phyloP scores from a whole-genome alignment of 2,888 invertebrate genomes.

The Poecilobothrus nobilitatus region DNA sequence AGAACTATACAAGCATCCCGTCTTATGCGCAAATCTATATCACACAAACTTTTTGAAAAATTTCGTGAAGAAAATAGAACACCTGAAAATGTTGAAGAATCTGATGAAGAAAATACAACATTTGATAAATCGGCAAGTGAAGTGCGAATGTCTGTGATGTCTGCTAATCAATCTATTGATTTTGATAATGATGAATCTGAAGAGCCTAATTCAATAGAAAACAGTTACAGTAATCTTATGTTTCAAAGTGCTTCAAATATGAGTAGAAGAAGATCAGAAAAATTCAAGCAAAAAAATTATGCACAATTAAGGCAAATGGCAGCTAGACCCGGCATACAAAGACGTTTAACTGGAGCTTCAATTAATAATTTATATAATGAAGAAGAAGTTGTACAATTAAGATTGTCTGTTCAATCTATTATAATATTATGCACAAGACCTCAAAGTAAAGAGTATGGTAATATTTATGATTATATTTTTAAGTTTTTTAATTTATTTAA shows the following conservation, averaged over 20 bases:
- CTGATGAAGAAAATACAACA: no score
- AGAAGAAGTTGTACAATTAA: slow-evolving; percentile 30
- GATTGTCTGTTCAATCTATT: slow-evolving; percentile 56
- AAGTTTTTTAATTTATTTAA: background rate
- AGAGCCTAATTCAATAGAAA: no score
- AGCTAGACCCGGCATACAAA: background rate
- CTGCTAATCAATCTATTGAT: no score
- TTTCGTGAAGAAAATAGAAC: no score
- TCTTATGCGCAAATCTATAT: no score
- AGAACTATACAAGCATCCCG: background rate
- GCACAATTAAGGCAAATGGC: background rate
- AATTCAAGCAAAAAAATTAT: background rate
- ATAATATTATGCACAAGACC: slow-evolving; percentile 57
- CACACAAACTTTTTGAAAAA: no score
- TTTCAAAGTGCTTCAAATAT: background rate
- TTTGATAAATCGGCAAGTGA: no score
- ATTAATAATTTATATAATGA: background rate
- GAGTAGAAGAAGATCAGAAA: background rate
- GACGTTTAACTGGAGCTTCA: no score
- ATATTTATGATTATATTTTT: slow-evolving; percentile 25
- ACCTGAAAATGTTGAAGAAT: no score
- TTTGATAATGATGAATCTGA: no score
- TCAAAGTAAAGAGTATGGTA: slow-evolving; percentile 44
- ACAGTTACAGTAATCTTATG: no score
- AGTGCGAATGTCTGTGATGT: no score